A percentile compares a stretch with the other conserved stretches of the same genome.
These are phyloP conservation scores for Calyptomena viridis DNA, from an alignment of 2,113 vertebrate genomes.

Conservation along the genomic window DNA sequence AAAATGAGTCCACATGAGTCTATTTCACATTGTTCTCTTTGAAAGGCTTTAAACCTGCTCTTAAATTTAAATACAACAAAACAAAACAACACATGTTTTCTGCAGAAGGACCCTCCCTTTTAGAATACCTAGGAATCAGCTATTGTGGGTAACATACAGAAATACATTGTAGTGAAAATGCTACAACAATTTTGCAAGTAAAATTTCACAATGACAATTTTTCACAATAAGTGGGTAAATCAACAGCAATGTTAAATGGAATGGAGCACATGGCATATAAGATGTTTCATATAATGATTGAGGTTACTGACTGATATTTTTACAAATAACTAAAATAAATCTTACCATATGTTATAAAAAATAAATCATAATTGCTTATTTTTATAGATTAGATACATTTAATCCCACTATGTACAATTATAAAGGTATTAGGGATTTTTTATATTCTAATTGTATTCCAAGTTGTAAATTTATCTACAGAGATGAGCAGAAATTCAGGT, in stretches of 20 bases:
- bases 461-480: background rate
- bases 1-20: background rate
- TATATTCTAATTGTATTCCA: background rate
- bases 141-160: background rate
- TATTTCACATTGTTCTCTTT: background rate
- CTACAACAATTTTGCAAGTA: background rate
- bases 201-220: background rate
- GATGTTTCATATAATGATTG: background rate
- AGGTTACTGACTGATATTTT: background rate
- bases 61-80: background rate
- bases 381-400: background rate
- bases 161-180: background rate
- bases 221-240: background rate
- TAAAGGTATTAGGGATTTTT: background rate
- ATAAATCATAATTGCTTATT: background rate
- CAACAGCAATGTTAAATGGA: background rate
- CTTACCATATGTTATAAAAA: background rate
- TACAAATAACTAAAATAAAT: background rate
- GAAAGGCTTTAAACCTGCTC: background rate
- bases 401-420: background rate
- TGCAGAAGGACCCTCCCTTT: background rate
- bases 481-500: background rate
- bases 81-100: background rate
- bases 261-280: background rate
- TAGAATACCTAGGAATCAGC: background rate